phyloP scores from a whole-genome alignment of 2,888 invertebrate genomes.

The Scrobipalpa atriplicella region DNA sequence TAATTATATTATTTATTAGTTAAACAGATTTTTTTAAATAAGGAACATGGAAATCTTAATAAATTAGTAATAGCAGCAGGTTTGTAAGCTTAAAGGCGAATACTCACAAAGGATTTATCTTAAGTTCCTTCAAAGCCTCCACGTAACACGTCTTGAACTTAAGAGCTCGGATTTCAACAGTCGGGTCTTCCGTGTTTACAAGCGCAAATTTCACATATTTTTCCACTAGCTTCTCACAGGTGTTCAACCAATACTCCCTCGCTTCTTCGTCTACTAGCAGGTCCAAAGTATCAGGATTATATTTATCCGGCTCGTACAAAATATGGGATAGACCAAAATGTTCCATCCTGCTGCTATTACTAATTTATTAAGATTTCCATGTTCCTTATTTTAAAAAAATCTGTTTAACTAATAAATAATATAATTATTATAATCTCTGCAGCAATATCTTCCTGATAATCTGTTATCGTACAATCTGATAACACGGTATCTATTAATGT shows the following conservation, averaged over 20 bases:
- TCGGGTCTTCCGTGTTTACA: constrained; percentile 87
- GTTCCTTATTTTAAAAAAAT: too few relatives aligned
- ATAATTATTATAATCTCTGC: too few relatives aligned
- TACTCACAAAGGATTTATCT: constrained; percentile 91
- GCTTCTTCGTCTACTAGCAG: constrained; percentile 93
- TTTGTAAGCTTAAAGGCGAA: background rate
- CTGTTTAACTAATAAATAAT: too few relatives aligned
- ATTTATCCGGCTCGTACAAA: constrained; percentile 89
- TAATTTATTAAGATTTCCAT: too few relatives aligned
- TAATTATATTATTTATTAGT: too few relatives aligned
- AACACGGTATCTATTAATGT: background rate
- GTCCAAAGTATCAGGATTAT: constrained; percentile 96
- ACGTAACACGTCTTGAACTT: constrained; percentile 93
- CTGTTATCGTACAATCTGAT: background rate
- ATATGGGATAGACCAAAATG: constrained; percentile 80
- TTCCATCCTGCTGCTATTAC: constrained; percentile 62
- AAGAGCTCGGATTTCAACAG: constrained; percentile 90
- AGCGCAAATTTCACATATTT: constrained; percentile 94
- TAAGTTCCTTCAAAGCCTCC: constrained; percentile 88
- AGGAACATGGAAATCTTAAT: too few relatives aligned
- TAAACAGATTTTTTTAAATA: too few relatives aligned
- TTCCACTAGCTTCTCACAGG: constrained; percentile 93
- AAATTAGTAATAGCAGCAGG: background rate
- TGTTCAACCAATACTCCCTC: constrained; percentile 95
- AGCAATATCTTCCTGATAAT: background rate